Evolutionary conservation across 1,140 invertebrate species (phyloP).

Genomic region (Cheumatopsyche charites): DNA sequence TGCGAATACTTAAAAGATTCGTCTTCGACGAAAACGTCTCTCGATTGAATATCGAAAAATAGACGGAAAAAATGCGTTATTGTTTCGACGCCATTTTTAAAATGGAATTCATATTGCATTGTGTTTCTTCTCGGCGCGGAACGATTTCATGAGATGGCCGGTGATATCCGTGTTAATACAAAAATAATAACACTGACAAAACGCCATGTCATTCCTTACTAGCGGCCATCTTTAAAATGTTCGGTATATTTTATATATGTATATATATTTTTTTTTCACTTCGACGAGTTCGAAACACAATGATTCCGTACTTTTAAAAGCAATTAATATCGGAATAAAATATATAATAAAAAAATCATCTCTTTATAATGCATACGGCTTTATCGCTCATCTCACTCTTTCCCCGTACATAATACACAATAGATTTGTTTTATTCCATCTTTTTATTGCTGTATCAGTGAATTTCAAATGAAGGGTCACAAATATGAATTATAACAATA

Average conservation of each 20-base stretch:
- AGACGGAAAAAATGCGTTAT: background rate
- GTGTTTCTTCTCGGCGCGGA: background rate
- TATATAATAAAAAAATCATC: constrained; percentile 28
- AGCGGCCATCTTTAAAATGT: constrained; percentile 40
- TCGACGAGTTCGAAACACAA: constrained; percentile 34
- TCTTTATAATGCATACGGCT: constrained; percentile 35
- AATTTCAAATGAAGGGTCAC: constrained; percentile 33
- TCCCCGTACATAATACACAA: constrained; percentile 10
- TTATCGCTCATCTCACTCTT: constrained; percentile 26
- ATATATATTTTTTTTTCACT: constrained; percentile 2
- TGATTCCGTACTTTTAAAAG: constrained; percentile 46
- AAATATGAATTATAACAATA: constrained; percentile 12
- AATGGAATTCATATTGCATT: constrained; percentile 1
- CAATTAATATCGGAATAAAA: constrained; percentile 44
- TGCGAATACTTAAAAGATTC: background rate
- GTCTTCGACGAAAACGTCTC: background rate
- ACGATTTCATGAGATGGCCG: background rate
- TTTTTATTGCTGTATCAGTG: constrained; percentile 36
- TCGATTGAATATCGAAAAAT: background rate
- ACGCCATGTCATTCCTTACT: constrained; percentile 37
- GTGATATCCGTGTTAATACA: constrained; percentile 30
- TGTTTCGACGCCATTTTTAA: background rate
- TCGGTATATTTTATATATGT: constrained; percentile 15
- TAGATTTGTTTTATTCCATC: constrained; percentile 16
- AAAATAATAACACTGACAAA: constrained; percentile 39